phyloP scores from a whole-genome alignment of 2,113 vertebrate species.

The Isurus oxyrinchus region DNA sequence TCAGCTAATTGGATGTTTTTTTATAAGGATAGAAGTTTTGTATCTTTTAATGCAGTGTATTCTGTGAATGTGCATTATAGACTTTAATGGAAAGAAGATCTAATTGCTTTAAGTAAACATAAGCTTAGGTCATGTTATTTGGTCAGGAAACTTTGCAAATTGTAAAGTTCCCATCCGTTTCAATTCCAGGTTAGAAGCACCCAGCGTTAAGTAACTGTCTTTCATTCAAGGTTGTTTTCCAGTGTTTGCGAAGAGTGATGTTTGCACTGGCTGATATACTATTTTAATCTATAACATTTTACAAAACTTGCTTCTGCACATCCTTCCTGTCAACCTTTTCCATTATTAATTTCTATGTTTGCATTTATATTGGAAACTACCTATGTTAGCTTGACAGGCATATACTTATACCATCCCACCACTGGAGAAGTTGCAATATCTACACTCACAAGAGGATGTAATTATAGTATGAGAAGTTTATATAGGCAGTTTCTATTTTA shows the following conservation, averaged over 20 bases:
- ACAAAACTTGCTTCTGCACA: not conserved
- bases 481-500: not conserved
- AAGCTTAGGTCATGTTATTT: not conserved
- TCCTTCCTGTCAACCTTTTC: not conserved
- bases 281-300: not conserved
- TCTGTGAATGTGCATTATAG: not conserved
- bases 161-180: not conserved
- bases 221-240: not conserved
- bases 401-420: not conserved
- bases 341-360: not conserved
- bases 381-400: not conserved
- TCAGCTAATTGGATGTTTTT: not conserved
- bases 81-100: not conserved
- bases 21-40: not conserved
- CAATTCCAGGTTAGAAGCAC: not conserved
- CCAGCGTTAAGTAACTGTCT: not conserved
- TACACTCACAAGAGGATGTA: not conserved
- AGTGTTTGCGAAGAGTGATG: not conserved
- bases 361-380: not conserved
- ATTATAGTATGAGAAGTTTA: not conserved
- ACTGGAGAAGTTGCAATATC: not conserved
- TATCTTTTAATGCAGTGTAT: not conserved
- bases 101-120: not conserved
- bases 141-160: not conserved
- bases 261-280: not conserved